Base-by-base conservation (phyloP, 2,888 invertebrate species). In the Tipula helvola region DNA sequence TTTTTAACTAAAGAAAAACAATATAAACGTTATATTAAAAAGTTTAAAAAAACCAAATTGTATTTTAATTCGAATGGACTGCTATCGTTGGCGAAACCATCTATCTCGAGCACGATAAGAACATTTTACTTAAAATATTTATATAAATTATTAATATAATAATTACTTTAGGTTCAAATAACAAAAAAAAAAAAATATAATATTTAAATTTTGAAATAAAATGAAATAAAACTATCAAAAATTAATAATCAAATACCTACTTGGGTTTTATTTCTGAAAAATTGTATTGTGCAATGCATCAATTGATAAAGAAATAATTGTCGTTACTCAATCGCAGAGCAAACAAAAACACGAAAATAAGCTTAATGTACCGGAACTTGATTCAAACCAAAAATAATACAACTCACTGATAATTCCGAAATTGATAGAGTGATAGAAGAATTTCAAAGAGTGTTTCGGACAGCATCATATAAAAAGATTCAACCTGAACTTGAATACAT, bases 131-230 rank as follows among this genome's bases (percentile, higher is more conserved):
- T 71, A 71, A 71, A 71, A 28, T 71, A 71, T 71, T 57, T 71
- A 28, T 71, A 28, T 10, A 71, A 71, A 71, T 28, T 71, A 71
- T 13, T 71, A 71, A 28, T 28, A 28, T 28, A n/a, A 71, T 71
- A 71, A 71, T 71, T 71, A 71, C 28, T 71, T 71, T 71, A 71
- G 13, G 71, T 71, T 71, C 28, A 71, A 71, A 71, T 71, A 28
- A 52, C 5, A 52, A 16, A 16, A 52, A 71, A 8, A 71, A 28
- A 71, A 16, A 16, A 57, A 2, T 57, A n/a, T 2, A 57, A 71
- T 71, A 71, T 71, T 71, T 71, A 71, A 57, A 71, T 71, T 71
- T 71, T 71, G 71, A 71, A 71, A 71, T 71, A 71, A 71, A 71
- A 71, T 71, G 18, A 57, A 57, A 57, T 57, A 18, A 18, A 57